phyloP scores from a whole-genome alignment of 1,140 invertebrate species.

The Penaeus indicus region DNA sequence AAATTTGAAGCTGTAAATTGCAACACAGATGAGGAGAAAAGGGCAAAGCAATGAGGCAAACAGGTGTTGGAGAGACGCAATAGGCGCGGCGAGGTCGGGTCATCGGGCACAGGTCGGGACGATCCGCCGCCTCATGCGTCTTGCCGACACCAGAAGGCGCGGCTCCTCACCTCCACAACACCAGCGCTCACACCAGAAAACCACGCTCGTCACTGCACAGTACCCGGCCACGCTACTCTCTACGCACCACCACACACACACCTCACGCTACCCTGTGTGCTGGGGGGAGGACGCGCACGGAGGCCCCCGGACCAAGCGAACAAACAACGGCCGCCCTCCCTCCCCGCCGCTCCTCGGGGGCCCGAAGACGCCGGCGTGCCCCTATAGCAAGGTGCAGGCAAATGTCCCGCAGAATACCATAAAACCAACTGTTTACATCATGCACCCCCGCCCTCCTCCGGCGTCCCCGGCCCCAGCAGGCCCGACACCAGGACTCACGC shows the following conservation, averaged over 20 bases:
- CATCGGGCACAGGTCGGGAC: conserved; percentile 45
- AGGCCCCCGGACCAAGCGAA: background rate
- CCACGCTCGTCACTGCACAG: conserved; percentile 6
- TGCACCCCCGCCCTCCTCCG: too few species aligned
- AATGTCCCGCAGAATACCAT: too few species aligned
- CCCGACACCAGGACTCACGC: too few species aligned
- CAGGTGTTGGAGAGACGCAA: background rate
- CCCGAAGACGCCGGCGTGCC: too few species aligned
- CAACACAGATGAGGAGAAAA: background rate
- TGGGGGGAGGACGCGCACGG: background rate
- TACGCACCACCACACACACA: conserved; percentile 3
- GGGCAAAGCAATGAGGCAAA: background rate
- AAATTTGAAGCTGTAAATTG: background rate
- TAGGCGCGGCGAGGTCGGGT: conserved; percentile 36
- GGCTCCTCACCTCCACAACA: conserved; percentile 57
- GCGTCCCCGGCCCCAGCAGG: too few species aligned
- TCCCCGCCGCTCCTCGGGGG: too few species aligned
- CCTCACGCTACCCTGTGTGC: background rate
- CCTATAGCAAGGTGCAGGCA: too few species aligned
- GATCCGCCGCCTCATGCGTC: conserved; percentile 52
- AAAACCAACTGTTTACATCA: too few species aligned
- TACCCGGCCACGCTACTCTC: conserved; percentile 26
- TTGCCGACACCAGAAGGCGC: conserved; percentile 62
- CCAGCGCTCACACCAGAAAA: conserved; percentile 54
- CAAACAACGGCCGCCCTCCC: background rate